phyloP scores from a whole-genome alignment of 2,113 vertebrate genomes.

The Sakesphorus luctuosus region DNA sequence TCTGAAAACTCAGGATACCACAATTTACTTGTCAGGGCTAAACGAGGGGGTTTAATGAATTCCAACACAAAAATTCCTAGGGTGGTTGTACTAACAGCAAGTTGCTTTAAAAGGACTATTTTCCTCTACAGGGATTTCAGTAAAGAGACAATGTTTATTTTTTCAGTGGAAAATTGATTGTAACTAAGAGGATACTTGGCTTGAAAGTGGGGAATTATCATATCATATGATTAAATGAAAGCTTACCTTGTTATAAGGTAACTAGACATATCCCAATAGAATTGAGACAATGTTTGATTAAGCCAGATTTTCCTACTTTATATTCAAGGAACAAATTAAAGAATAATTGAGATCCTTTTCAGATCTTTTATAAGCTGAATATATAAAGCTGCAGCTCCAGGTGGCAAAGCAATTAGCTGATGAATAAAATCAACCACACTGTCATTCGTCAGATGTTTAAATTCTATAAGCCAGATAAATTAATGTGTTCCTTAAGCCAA shows the following conservation, averaged over 20 bases:
- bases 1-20: conserved; percentile 49
- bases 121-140: conserved; percentile 78
- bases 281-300: conserved; percentile 95
- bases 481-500: conserved; percentile 89
- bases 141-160: conserved; percentile 85
- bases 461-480: conserved; percentile 92
- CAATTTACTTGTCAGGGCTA: conserved; percentile 68
- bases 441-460: conserved; percentile 91
- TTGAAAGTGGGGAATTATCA: conserved; percentile 84
- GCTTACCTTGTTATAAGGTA: conserved; percentile 96
- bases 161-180: conserved; percentile 88
- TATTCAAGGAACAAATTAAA: conserved; percentile 95
- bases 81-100: conserved; percentile 71
- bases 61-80: conserved; percentile 76
- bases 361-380: conserved; percentile 91
- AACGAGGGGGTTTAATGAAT: conserved; percentile 76
- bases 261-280: conserved; percentile 92
- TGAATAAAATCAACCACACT: conserved; percentile 95
- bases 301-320: conserved; percentile 94
- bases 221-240: conserved; percentile 93
- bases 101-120: conserved; percentile 76
- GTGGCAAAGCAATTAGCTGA: conserved; percentile 97
- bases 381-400: conserved; percentile 91
- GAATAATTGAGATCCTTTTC: conserved; percentile 90
- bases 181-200: conserved; percentile 93